These are phyloP conservation scores for Dynastes grantii DNA, from an alignment of 2,888 invertebrate species.

Conservation along the genomic window DNA sequence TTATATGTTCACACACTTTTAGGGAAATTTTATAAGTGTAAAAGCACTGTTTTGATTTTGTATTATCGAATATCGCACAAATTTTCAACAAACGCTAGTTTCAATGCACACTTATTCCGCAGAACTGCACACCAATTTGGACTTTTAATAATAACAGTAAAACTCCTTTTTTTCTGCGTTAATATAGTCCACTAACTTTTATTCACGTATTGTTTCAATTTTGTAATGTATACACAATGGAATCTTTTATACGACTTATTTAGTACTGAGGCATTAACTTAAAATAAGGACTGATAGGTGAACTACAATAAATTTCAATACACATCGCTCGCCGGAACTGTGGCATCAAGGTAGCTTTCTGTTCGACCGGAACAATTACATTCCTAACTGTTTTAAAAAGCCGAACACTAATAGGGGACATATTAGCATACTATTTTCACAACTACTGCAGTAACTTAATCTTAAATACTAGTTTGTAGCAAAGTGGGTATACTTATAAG, in stretches of 20 bases:
- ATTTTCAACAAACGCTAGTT: too few species aligned
- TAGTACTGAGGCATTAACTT: neutral
- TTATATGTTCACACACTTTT: too few species aligned
- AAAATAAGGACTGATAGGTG: slow-evolving; percentile 7
- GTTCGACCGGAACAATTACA: slow-evolving; percentile 57
- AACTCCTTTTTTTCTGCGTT: too few species aligned
- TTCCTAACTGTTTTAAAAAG: slow-evolving; percentile 55
- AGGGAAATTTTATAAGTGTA: too few species aligned
- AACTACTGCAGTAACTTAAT: neutral
- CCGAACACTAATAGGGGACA: slow-evolving; percentile 30
- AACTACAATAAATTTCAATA: slow-evolving; percentile 37
- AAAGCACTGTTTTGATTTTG: too few species aligned
- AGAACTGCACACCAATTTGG: too few species aligned
- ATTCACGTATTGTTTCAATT: too few species aligned
- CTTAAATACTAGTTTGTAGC: slow-evolving; percentile 6
- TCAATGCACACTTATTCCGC: too few species aligned
- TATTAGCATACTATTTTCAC: slow-evolving; percentile 7
- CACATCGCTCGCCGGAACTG: slow-evolving; percentile 56
- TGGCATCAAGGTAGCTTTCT: slow-evolving; percentile 55
- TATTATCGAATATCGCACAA: too few species aligned
- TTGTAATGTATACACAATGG: too few species aligned
- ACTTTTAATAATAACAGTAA: too few species aligned
- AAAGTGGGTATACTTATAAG: neutral
- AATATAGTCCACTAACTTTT: too few species aligned
- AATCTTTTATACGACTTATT: neutral